Evolutionary conservation across 1,140 invertebrate genomes (phyloP), one percentile per base, ranked within the genome.

Genomic region (Ceratitis capitata): DNA sequence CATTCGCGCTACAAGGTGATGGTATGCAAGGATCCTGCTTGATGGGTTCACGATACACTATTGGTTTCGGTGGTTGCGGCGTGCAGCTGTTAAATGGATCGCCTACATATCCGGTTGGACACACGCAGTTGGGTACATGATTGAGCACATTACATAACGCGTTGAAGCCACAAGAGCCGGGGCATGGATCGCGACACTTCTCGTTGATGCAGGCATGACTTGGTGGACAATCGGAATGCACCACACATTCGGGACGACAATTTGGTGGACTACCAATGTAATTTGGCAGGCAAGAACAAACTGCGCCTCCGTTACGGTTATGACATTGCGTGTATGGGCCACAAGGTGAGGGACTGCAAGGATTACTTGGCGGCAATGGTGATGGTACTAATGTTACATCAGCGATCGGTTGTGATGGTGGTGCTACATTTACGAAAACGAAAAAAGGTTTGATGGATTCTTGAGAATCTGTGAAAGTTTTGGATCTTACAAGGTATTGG

Each of bases 161-260:
- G 91, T 95, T 95, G 47, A 95, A 90, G 7, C 96, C 96, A 91
- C 97, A 97, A 2, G 95, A 94, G 58, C 95, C 95, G n/a, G 94
- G 94, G 87, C 96, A 97, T 5, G 96, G 96, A 92, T 97, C 95
- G 19, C 94, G 92, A 88, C 96, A 97, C 92, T 97, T 96, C 88
- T 97, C 95, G 89, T 96, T 96, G 42, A 96, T 92, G 88, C 96
- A 97, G 6, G 96, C 95, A 87, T 93, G 94, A 56, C 93, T 93
- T 29, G 94, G 92, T 82, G 94, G 93, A 88, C 96, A 97, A 87
- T 97, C 96, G 26, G 95, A 94, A 89, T 96, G 96, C 9, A 91
- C 86, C 45, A 93, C 87, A 87, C 96, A 96, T 91, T 96, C 95
- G 35, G 95, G 95, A 92, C 94, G 94, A 93, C 87, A 94, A 53